Conservation (phyloP, 2,888 invertebrate species). For the Eristalinus aeneus region DNA sequence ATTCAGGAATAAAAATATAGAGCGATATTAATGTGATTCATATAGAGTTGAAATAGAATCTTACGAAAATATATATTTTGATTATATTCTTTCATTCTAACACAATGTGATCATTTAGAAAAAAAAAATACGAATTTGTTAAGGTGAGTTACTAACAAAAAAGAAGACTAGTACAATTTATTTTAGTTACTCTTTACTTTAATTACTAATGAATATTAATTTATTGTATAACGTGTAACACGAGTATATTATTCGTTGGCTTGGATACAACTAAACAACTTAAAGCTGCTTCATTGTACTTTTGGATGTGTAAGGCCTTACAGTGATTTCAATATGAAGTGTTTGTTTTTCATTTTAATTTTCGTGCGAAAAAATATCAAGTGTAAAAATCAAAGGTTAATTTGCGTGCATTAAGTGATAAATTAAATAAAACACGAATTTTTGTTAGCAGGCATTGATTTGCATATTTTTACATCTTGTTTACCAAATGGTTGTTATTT, state of each 20-base stretch:
- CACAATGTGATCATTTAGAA: slow-evolving; percentile 36
- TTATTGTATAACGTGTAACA: slow-evolving; percentile 17
- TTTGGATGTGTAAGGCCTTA: slow-evolving; percentile 60
- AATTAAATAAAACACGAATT: slow-evolving; percentile 29
- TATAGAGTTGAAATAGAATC: slow-evolving; percentile 25
- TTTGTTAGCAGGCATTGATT: slow-evolving; percentile 24
- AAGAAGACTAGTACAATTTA: slow-evolving; percentile 58
- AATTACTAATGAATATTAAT: slow-evolving; percentile 19
- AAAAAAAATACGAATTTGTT: slow-evolving; percentile 13
- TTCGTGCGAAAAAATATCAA: slow-evolving; percentile 68
- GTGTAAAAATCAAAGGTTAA: slow-evolving; percentile 36
- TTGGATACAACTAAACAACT: slow-evolving; percentile 40
- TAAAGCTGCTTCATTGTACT: slow-evolving; percentile 53
- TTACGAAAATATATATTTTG: slow-evolving; percentile 28
- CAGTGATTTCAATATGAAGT: not conserved
- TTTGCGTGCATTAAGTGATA: slow-evolving; percentile 34
- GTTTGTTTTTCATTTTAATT: slow-evolving; percentile 13
- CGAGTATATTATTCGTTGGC: slow-evolving; percentile 36
- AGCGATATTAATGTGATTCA: slow-evolving; percentile 17
- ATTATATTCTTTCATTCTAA: not conserved
- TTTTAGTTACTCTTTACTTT: slow-evolving; percentile 60
- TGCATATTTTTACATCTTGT: slow-evolving; percentile 61
- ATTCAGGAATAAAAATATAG: slow-evolving; percentile 20
- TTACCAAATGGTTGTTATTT: slow-evolving; percentile 69
- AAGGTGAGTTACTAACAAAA: slow-evolving; percentile 33